phyloP scores from a whole-genome alignment of 2,888 invertebrate genomes.

The Heliconius cydno region DNA sequence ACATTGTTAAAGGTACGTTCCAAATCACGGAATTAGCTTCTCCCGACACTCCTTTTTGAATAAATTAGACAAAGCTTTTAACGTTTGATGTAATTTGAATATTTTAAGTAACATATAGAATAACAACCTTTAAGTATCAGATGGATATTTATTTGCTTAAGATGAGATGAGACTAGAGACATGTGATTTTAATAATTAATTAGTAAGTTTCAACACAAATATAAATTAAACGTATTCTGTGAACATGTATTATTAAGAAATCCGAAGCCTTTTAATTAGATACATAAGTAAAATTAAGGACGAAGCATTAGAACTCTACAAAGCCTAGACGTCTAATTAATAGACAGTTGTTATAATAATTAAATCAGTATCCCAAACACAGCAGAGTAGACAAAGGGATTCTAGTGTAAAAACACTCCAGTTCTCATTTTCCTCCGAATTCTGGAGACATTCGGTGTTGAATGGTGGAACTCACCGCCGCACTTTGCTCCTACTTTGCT shows the following conservation, averaged over 20 bases:
- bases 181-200: slow-evolving; percentile 8
- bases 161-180: background rate
- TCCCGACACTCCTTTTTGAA: background rate
- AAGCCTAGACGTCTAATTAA: background rate
- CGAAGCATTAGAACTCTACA: background rate
- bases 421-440: too few relatives aligned
- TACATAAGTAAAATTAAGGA: background rate
- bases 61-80: slow-evolving; percentile 12
- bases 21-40: background rate
- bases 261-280: slow-evolving; percentile 12
- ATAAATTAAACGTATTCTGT: slow-evolving; percentile 4
- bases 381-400: too few relatives aligned
- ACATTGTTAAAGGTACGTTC: background rate
- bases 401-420: too few relatives aligned
- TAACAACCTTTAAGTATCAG: background rate
- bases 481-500: too few relatives aligned
- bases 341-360: slow-evolving; percentile 52
- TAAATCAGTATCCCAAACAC: too few relatives aligned
- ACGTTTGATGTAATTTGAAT: slow-evolving; percentile 3
- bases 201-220: slow-evolving; percentile 4
- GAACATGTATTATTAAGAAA: slow-evolving; percentile 8
- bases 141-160: slow-evolving; percentile 1
- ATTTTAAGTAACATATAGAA: background rate
- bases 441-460: too few relatives aligned
- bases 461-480: too few relatives aligned